A percentile compares a stretch with the other conserved stretches of the same genome.
phyloP scores from a whole-genome alignment of 2,888 invertebrate genomes.

The Dastarcus helophoroides region DNA sequence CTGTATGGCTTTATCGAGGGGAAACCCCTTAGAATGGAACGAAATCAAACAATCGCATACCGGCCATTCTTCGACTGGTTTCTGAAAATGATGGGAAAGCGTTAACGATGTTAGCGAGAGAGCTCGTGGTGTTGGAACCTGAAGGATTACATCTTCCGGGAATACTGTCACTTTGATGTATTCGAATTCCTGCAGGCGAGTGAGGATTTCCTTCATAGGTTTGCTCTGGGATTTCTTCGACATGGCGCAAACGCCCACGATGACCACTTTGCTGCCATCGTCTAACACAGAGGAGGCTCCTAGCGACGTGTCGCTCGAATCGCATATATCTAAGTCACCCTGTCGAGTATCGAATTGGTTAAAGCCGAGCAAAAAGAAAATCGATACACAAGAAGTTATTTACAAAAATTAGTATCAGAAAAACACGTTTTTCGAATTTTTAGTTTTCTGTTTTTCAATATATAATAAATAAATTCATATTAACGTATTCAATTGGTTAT shows the following conservation, averaged over 20 bases:
- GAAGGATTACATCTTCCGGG: conserved; percentile 89
- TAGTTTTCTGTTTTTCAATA: no score
- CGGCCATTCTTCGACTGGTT: conserved; percentile 97
- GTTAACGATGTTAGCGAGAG: not conserved
- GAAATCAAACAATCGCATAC: conserved; percentile 95
- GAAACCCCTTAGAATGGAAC: conserved; percentile 97
- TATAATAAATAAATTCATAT: no score
- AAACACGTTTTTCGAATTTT: not conserved
- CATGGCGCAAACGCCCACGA: conserved; percentile 99
- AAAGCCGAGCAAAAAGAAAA: no score
- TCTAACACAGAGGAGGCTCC: conserved; percentile 38
- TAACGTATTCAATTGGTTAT: no score
- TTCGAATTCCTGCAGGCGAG: conserved; percentile 90
- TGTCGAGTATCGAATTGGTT: conserved; percentile 33
- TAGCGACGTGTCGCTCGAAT: conserved; percentile 41
- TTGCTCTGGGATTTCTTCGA: conserved; percentile 98
- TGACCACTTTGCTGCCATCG: conserved; percentile 73
- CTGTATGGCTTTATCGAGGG: conserved; percentile 92
- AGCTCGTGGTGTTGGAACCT: no score
- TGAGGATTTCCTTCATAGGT: conserved; percentile 98
- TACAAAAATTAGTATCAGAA: not conserved
- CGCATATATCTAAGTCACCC: conserved; percentile 71
- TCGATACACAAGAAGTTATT: conserved; percentile 2
- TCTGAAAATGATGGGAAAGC: conserved; percentile 38
- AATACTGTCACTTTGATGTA: conserved; percentile 92